phyloP scores from a whole-genome alignment of 2,797 vertebrate genomes.

The Arctocebus calabarensis region DNA sequence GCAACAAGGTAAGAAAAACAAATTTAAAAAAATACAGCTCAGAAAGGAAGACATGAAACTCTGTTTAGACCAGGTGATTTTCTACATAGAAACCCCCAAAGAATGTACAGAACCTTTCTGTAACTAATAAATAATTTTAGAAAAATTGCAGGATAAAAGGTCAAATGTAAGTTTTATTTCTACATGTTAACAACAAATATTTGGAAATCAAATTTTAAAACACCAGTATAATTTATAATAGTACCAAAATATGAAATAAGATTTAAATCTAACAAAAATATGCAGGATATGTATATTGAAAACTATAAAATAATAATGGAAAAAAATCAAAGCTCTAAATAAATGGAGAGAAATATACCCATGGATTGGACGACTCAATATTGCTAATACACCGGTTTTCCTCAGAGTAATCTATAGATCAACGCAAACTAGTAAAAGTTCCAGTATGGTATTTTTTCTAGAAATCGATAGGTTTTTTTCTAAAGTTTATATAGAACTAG shows the following conservation, averaged over 20 bases:
- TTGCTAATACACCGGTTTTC: neutral
- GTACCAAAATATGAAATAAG: neutral
- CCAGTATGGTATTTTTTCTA: neutral
- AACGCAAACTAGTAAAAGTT: neutral
- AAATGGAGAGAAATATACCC: neutral
- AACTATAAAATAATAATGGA: neutral
- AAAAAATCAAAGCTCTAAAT: neutral
- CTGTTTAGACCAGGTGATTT: neutral
- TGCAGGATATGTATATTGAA: neutral
- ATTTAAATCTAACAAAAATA: neutral
- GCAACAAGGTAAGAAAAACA: neutral
- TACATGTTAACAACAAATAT: neutral
- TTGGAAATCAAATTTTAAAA: slow-evolving; percentile 1
- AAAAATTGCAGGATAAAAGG: neutral
- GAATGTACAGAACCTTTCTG: neutral
- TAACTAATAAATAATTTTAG: neutral
- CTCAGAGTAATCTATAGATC: neutral
- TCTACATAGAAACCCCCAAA: neutral
- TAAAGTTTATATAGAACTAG: neutral
- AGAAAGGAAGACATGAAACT: neutral
- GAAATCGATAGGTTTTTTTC: neutral
- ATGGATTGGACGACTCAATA: neutral
- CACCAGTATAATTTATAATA: neutral
- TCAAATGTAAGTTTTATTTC: neutral
- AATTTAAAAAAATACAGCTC: neutral